Conservation (phyloP, 2,797 vertebrate genomes). For the Tadarida brasiliensis region DNA sequence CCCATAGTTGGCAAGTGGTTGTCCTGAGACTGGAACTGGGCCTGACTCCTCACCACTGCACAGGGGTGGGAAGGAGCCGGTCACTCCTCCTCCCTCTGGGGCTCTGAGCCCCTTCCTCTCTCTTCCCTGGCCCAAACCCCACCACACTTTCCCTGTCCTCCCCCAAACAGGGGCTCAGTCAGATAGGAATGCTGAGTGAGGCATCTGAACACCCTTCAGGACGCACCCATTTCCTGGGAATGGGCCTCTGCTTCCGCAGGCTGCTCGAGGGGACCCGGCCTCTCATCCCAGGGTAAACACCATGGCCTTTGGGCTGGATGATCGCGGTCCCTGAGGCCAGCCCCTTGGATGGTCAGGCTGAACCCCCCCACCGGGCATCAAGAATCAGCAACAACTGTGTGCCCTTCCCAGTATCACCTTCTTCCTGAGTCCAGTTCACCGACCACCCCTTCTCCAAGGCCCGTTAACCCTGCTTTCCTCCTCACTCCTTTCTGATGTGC, state of each 20-base stretch:
- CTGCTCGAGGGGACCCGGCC: neutral
- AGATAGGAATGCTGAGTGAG: neutral
- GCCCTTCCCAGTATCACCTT: neutral
- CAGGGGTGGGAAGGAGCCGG: neutral
- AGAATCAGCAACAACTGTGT: neutral
- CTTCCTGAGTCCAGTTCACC: neutral
- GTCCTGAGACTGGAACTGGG: neutral
- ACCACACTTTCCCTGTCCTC: neutral
- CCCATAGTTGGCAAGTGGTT: too few species aligned
- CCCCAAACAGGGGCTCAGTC: neutral
- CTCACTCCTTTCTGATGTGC: neutral
- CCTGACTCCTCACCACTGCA: too few species aligned
- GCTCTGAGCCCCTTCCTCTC: neutral
- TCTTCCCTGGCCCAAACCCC: neutral
- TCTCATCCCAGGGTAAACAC: neutral
- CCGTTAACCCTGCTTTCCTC: neutral
- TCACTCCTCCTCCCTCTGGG: neutral
- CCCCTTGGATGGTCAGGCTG: neutral
- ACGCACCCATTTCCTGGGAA: neutral
- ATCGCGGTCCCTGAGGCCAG: neutral
- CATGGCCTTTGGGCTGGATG: neutral
- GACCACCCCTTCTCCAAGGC: neutral
- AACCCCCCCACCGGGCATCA: neutral
- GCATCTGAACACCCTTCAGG: neutral
- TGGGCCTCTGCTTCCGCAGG: too few species aligned